Conservation (phyloP, 2,888 invertebrate genomes). For the Mimas tiliae region DNA sequence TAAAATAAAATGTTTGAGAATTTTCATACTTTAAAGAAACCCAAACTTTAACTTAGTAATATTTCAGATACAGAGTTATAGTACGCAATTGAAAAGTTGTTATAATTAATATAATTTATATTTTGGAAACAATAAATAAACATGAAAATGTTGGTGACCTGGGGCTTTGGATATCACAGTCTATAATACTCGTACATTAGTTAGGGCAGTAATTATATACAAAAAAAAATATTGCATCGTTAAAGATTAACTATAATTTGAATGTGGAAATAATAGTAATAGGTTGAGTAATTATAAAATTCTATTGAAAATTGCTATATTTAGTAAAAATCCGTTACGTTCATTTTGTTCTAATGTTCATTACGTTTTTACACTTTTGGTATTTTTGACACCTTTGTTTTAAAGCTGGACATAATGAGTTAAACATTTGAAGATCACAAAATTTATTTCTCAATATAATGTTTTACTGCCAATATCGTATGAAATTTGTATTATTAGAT, state of each 20-base stretch:
- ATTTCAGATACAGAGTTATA: too few species aligned
- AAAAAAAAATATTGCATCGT: neutral
- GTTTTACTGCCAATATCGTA: too few species aligned
- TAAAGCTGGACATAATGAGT: neutral
- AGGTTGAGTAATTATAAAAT: conserved; percentile 6
- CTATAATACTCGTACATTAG: neutral
- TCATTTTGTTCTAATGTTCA: neutral
- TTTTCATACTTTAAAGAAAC: too few species aligned
- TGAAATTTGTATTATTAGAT: too few species aligned
- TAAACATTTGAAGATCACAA: too few species aligned
- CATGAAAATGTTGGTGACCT: neutral
- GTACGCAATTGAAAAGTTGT: too few species aligned
- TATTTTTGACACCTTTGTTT: neutral
- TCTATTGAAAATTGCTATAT: neutral
- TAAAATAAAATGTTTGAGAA: too few species aligned
- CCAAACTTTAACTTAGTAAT: too few species aligned
- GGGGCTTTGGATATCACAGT: neutral
- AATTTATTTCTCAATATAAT: too few species aligned
- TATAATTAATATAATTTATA: too few species aligned
- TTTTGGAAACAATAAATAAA: neutral
- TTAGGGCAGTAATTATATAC: neutral
- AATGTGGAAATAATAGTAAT: conserved; percentile 11
- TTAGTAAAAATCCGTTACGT: neutral
- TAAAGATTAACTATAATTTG: neutral
- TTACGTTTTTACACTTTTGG: neutral